A percentile compares a stretch with the other conserved stretches of the same genome.
phyloP scores from a whole-genome alignment of 2,888 invertebrate species.

The Odontomyia ornata region DNA sequence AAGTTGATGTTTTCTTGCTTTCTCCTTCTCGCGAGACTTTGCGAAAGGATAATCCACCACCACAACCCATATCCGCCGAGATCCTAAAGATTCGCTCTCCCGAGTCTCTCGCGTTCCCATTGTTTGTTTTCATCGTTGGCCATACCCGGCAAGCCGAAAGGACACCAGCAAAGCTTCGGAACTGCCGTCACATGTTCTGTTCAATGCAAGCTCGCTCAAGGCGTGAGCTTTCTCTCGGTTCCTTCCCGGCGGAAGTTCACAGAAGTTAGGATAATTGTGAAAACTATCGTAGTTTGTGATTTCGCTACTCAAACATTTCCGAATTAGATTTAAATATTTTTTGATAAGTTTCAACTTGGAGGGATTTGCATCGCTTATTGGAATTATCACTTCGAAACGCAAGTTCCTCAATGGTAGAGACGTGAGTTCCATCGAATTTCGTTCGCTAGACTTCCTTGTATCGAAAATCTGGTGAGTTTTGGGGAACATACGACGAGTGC shows the following conservation, averaged over 20 bases:
- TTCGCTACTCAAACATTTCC: neutral
- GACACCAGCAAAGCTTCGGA: constrained; percentile 12
- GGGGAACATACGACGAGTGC: neutral
- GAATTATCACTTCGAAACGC: neutral
- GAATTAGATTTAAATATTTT: neutral
- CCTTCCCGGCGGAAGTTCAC: neutral
- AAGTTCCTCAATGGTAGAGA: no score
- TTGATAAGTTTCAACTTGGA: neutral
- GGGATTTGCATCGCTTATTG: neutral
- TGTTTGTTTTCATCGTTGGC: neutral
- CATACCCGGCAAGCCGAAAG: neutral
- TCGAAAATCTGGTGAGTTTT: constrained; percentile 12
- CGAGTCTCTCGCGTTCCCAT: neutral
- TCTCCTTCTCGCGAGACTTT: neutral
- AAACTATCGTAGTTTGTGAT: constrained; percentile 16
- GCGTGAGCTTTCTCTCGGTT: neutral
- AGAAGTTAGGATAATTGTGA: neutral
- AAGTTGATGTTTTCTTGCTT: constrained; percentile 16
- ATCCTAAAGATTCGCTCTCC: no score
- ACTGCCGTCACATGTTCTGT: constrained; percentile 17
- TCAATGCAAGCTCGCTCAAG: neutral
- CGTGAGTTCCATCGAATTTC: no score
- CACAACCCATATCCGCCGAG: no score
- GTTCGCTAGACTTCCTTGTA: neutral
- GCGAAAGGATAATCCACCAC: no score